phyloP scores from a whole-genome alignment of 1,140 invertebrate species.

The Drosophila subobscura region DNA sequence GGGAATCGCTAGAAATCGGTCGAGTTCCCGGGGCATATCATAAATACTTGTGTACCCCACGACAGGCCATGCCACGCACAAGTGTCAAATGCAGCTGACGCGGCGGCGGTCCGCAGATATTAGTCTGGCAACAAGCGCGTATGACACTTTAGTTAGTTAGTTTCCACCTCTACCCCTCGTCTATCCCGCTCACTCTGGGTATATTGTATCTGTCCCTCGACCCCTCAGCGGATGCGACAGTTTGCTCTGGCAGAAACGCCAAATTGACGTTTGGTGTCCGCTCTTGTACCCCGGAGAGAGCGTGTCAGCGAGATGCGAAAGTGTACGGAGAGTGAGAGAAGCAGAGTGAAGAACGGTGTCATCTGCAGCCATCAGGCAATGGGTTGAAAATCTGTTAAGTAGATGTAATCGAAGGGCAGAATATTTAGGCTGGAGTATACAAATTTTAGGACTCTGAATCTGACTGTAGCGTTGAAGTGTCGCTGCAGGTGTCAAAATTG shows the following conservation, averaged over 20 bases:
- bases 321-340: neutral
- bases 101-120: constrained; percentile 41
- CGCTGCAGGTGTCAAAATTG: too few relatives aligned
- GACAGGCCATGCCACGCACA: constrained; percentile 53
- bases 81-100: constrained; percentile 71
- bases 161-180: constrained; percentile 10
- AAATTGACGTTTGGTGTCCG: constrained; percentile 71
- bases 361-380: too few relatives aligned
- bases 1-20: constrained; percentile 25
- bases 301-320: constrained; percentile 9
- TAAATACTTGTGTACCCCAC: constrained; percentile 55
- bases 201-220: neutral
- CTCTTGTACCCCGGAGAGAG: neutral
- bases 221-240: constrained; percentile 14
- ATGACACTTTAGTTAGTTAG: constrained; percentile 51
- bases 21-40: constrained; percentile 39
- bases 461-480: too few relatives aligned
- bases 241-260: constrained; percentile 47
- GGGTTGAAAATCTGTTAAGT: too few relatives aligned
- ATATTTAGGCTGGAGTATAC: too few relatives aligned
- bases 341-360: too few relatives aligned
- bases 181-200: constrained; percentile 25
- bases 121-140: constrained; percentile 41
- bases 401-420: too few relatives aligned
- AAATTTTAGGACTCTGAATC: too few relatives aligned